Percentiles rank a stretch among this genome's conserved stretches.
These are phyloP conservation scores for Trichopria drosophilae DNA, from an alignment of 2,888 invertebrate species.

Conservation along the genomic window DNA sequence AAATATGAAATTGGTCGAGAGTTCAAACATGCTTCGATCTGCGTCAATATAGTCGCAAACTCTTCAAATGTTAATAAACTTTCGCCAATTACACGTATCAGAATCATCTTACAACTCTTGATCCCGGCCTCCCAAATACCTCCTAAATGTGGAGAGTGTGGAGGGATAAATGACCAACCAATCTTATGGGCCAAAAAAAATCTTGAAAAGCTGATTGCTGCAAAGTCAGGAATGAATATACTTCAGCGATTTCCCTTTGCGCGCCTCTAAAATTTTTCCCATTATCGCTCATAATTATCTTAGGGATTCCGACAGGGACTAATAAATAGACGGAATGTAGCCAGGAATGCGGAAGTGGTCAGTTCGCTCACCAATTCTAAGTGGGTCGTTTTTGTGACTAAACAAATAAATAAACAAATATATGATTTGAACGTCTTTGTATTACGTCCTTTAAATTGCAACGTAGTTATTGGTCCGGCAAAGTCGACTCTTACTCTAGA, in stretches of 20 bases:
- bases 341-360: conserved; percentile 32
- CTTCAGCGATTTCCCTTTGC: conserved; percentile 26
- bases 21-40: too few relatives aligned
- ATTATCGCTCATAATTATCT: conserved; percentile 35
- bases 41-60: too few relatives aligned
- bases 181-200: too few relatives aligned
- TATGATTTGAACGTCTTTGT: conserved; percentile 32
- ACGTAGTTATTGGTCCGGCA: conserved; percentile 24
- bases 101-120: too few relatives aligned
- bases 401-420: conserved; percentile 37
- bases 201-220: too few relatives aligned
- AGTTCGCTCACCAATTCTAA: conserved; percentile 36
- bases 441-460: conserved; percentile 25
- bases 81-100: too few relatives aligned
- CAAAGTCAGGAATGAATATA: conserved; percentile 20
- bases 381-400: conserved; percentile 35
- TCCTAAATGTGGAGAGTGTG: too few relatives aligned
- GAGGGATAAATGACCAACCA: too few relatives aligned
- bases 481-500: conserved; percentile 21
- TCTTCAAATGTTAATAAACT: too few relatives aligned
- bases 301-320: conserved; percentile 31
- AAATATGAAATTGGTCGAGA: too few relatives aligned
- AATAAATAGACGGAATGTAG: conserved; percentile 33
- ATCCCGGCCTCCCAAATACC: too few relatives aligned
- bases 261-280: conserved; percentile 44